Evolutionary conservation across 2,113 vertebrate genomes (phyloP), one percentile per base, ranked within the genome.

Genomic region (Carlito syrichta): DNA sequence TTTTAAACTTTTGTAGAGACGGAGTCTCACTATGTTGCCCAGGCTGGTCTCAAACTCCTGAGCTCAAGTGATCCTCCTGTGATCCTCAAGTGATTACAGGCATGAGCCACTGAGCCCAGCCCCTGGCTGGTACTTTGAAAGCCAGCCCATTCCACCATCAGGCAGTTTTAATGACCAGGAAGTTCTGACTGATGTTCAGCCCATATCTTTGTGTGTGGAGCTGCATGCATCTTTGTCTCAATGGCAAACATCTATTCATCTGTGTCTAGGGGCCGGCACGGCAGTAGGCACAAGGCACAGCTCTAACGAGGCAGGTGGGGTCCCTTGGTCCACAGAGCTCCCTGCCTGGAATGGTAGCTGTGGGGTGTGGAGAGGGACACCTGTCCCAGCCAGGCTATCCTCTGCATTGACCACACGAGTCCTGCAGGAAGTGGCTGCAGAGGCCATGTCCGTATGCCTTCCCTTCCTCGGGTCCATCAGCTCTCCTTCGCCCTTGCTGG

Each of bases 371-470:
- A 6, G 22, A 9, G 0, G 79, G 69, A 20, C 4, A 8, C 16
- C 63, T 90, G 22, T 60, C 45, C 22, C 43, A 45, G 48, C 35
- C 52, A 17, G 10, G 50, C 48, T 56, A 25, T 69, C 10, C 27
- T 87, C 85, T 3, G 63, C 12, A 11, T 22, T 40, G 25, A 5
- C 62, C 30, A n/a, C 56, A 11, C 5, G 11, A 12, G 79, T 25
- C 58, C 62, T 60, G 12, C 14, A 77, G 52, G 69, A 22, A 16
- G 0, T 25, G 25, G 76, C 20, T 40, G 3, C 9, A 35, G 35
- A 14, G 6, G 35, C 3, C 60, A 12, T 3, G 9, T 22, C 16
- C 45, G 22, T 0, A 11, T 19, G 20, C 10, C 12, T 40, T 73
- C 25, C 27, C 9, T 3, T 35, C 23, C 23, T 58, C 16, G 0